Evolutionary conservation across 2,797 vertebrate species (phyloP).

Genomic region (Tapera naevia): DNA sequence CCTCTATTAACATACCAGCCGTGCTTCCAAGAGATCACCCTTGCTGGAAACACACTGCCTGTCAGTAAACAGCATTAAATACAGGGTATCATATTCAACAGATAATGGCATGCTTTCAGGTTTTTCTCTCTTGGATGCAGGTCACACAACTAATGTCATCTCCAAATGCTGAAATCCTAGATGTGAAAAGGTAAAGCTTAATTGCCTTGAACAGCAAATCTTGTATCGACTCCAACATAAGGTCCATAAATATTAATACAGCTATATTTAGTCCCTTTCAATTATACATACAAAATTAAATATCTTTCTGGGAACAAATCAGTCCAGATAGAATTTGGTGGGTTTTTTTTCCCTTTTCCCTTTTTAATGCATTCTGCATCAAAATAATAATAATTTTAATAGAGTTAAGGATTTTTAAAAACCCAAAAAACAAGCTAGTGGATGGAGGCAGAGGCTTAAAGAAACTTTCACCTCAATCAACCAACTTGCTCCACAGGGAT

Average conservation of each 20-base stretch:
- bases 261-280: constrained; percentile 68
- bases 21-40: neutral
- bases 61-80: constrained; percentile 40
- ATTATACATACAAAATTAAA: constrained; percentile 66
- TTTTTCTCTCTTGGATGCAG: constrained; percentile 38
- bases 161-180: constrained; percentile 40
- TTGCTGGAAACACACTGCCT: constrained; percentile 36
- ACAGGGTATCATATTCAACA: constrained; percentile 11
- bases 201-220: constrained; percentile 66
- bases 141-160: constrained; percentile 57
- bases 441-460: neutral
- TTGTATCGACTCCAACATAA: constrained; percentile 58
- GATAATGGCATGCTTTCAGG: constrained; percentile 34
- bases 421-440: neutral
- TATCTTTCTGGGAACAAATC: constrained; percentile 61
- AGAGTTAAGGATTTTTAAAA: neutral
- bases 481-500: neutral
- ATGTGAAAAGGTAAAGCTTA: constrained; percentile 69
- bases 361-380: constrained; percentile 15
- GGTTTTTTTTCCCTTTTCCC: neutral
- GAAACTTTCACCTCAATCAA: neutral
- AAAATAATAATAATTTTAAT: constrained; percentile 38
- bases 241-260: constrained; percentile 68
- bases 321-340: neutral
- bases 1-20: neutral